Evolutionary conservation across 2,797 vertebrate genomes (phyloP).

Genomic region (Sebastes cheni): DNA sequence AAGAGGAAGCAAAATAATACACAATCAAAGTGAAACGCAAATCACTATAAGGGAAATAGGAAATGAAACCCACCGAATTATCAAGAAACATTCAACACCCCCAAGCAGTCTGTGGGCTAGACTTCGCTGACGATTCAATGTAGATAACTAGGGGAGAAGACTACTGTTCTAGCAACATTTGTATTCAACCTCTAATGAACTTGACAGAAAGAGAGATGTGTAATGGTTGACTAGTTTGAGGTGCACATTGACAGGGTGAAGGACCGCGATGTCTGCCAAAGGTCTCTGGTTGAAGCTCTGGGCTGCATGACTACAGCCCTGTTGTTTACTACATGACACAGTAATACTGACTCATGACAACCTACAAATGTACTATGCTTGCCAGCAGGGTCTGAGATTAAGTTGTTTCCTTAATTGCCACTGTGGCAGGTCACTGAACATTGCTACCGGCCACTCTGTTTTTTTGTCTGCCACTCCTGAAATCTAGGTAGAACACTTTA

Average conservation of each 20-base stretch:
- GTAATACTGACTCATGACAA: neutral
- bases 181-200: neutral
- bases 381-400: too few relatives aligned
- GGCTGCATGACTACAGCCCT: neutral
- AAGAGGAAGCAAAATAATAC: slow-evolving; percentile 14
- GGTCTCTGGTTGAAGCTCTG: slow-evolving; percentile 16
- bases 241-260: slow-evolving; percentile 43
- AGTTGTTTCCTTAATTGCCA: too few relatives aligned
- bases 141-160: neutral
- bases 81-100: neutral
- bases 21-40: neutral
- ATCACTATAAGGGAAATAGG: neutral
- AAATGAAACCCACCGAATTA: slow-evolving; percentile 5
- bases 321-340: slow-evolving; percentile 22
- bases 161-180: neutral
- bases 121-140: neutral
- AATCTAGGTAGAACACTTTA: too few relatives aligned
- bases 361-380: neutral
- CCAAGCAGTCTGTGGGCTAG: neutral
- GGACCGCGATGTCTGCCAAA: slow-evolving; percentile 46
- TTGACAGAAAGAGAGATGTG: neutral
- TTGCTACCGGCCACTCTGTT: too few relatives aligned
- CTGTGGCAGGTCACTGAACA: too few relatives aligned
- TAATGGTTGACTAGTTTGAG: slow-evolving; percentile 57
- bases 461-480: too few relatives aligned